Conservation (phyloP, 2,888 invertebrate genomes). For the Teleiodes luculella region DNA sequence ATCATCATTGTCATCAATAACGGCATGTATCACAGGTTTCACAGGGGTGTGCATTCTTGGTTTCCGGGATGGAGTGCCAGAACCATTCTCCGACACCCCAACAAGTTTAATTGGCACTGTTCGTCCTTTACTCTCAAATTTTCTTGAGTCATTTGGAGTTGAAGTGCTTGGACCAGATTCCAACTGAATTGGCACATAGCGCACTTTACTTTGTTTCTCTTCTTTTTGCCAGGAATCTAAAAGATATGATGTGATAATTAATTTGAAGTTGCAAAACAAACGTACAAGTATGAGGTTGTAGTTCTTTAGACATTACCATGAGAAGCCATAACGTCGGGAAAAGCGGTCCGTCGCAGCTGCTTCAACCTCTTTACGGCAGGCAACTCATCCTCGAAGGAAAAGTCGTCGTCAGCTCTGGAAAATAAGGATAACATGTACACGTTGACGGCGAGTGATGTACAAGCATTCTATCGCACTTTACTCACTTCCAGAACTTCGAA, state of each 20-base stretch:
- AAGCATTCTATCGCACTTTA: constrained; percentile 18
- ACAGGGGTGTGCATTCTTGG: constrained; percentile 53
- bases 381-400: constrained; percentile 59
- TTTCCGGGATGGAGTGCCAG: constrained; percentile 45
- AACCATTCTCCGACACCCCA: constrained; percentile 45
- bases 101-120: constrained; percentile 50
- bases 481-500: constrained; percentile 66
- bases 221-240: constrained; percentile 46
- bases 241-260: constrained; percentile 15
- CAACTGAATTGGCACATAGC: constrained; percentile 65
- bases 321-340: constrained; percentile 53
- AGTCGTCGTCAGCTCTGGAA: constrained; percentile 65
- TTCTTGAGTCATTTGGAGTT: constrained; percentile 54
- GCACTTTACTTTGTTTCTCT: constrained; percentile 43
- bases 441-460: not conserved
- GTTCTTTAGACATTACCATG: constrained; percentile 43
- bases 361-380: constrained; percentile 62
- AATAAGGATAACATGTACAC: constrained; percentile 22
- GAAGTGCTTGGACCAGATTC: constrained; percentile 65
- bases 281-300: not conserved
- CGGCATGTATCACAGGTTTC: constrained; percentile 46
- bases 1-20: constrained; percentile 56
- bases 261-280: not conserved
- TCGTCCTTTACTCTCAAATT: constrained; percentile 33
- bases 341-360: constrained; percentile 52